Base-by-base conservation (phyloP, 1,140 invertebrate genomes). In the Philopotamus ludificatus region DNA sequence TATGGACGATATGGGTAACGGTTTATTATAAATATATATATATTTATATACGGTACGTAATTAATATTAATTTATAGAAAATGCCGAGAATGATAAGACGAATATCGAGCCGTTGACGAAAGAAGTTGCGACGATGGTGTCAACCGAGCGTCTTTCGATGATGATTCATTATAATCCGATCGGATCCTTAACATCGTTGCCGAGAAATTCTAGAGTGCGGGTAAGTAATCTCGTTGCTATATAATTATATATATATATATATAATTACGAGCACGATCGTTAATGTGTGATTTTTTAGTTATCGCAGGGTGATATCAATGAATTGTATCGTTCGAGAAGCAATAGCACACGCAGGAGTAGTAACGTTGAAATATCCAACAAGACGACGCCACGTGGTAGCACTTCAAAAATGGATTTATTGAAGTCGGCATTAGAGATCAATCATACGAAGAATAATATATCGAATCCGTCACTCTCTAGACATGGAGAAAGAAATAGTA, bases 151-250 rank as follows among this genome's bases (percentile, higher is more conserved):
- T 49, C 73, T 89, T 23, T 87, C 87, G 70, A 79, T 89, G 60
- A 87, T 89, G 78, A 87, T 88, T 39, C 82, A 88, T 67, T 87
- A 85, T 73, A 89, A 89, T 73, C 86, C 87, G 53, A 82, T 88
- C 62, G 87, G 88, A 20, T 89, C 87, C 21, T 73, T 89, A 25
- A 84, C 87, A 63, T 89, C 87, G 1, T 68, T 88, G 64, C 84
- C 85, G 1, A 79, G 85, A 74, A 80, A 81, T 26, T 84, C 83
- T 18, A 74, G 83, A 68, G 79, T 81, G 28, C 79, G 83, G 70
- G 79, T 81, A 72, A 74, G 59, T 20, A 25, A 7, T 4, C 9
- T 44, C 12, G 25, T 20, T 39, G 16, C 4, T 22, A 22, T 45
- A 23, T 9, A 57, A 55, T 39, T 20, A 50, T 50, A 18, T 3